These are phyloP conservation scores for Platycnemis pennipes DNA, from an alignment of 2,888 invertebrate species.

Conservation along the genomic window DNA sequence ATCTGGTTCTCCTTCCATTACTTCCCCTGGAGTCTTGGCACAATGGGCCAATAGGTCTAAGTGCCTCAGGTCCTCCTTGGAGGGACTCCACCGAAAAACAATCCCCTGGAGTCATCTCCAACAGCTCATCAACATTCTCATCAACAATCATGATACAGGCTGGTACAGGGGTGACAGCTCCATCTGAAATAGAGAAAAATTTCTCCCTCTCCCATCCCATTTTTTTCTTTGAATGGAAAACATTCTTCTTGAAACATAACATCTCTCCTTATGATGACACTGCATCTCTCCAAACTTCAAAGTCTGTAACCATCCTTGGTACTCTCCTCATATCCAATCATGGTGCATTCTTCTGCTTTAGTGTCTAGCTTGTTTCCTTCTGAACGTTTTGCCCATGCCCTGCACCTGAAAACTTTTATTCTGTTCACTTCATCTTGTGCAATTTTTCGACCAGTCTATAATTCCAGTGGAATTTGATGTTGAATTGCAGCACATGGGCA, in stretches of 20 bases:
- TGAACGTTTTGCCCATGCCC: background rate
- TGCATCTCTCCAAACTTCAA: background rate
- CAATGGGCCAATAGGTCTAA: too few species aligned
- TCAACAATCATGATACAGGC: background rate
- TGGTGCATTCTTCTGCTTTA: too few species aligned
- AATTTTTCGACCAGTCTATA: background rate
- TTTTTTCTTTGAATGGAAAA: background rate
- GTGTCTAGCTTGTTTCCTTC: too few species aligned
- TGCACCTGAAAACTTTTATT: background rate
- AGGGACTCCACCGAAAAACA: too few species aligned
- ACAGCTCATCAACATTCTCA: background rate
- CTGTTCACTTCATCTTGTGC: background rate
- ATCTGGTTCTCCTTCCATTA: constrained; percentile 26
- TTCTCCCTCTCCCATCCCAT: background rate
- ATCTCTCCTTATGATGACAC: background rate
- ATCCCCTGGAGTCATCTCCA: background rate
- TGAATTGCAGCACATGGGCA: background rate
- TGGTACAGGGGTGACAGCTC: background rate
- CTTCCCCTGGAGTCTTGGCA: too few species aligned
- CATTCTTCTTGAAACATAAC: background rate
- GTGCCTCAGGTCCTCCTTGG: too few species aligned
- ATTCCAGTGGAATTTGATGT: background rate
- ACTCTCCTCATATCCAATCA: background rate
- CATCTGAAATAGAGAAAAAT: background rate
- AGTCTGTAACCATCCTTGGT: background rate